Conservation (phyloP, 2,113 vertebrate genomes). For the Indicator indicator region DNA sequence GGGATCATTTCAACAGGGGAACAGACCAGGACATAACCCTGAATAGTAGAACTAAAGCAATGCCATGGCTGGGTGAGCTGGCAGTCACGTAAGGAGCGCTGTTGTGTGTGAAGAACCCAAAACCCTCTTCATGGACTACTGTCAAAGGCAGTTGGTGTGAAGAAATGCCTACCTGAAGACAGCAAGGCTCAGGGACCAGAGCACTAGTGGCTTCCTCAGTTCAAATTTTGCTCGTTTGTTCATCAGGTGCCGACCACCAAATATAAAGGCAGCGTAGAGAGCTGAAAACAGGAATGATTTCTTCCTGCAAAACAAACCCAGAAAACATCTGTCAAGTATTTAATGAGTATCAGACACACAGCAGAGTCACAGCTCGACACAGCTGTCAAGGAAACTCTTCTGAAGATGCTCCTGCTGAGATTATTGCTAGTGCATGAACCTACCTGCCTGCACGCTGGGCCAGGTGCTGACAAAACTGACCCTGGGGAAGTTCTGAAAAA, state of each 20-base stretch:
- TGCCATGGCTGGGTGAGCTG: neutral
- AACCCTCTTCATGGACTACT: neutral
- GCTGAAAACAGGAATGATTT: slow-evolving; percentile 98
- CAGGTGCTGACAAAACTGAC: neutral
- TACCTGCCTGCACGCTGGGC: neutral
- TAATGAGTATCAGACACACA: neutral
- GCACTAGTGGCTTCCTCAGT: slow-evolving; percentile 93
- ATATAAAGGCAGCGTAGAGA: slow-evolving; percentile 95
- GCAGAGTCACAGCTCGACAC: neutral
- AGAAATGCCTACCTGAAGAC: slow-evolving; percentile 88
- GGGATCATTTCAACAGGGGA: neutral
- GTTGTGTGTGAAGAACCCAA: neutral
- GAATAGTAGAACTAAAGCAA: neutral
- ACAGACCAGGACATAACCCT: neutral
- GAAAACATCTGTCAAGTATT: slow-evolving; percentile 9
- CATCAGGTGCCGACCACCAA: slow-evolving; percentile 96
- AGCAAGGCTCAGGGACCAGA: slow-evolving; percentile 98
- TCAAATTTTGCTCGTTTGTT: slow-evolving; percentile 99
- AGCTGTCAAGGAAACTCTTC: neutral
- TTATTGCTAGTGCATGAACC: fast-evolving
- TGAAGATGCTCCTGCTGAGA: neutral
- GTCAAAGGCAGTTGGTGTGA: neutral
- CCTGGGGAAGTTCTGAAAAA: neutral
- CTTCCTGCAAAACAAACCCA: slow-evolving; percentile 86
- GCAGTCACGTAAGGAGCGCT: neutral